Percentiles rank a stretch among this genome's conserved stretches.
These are phyloP conservation scores for Musca domestica DNA, from an alignment of 1,140 invertebrate genomes.

Conservation along the genomic window DNA sequence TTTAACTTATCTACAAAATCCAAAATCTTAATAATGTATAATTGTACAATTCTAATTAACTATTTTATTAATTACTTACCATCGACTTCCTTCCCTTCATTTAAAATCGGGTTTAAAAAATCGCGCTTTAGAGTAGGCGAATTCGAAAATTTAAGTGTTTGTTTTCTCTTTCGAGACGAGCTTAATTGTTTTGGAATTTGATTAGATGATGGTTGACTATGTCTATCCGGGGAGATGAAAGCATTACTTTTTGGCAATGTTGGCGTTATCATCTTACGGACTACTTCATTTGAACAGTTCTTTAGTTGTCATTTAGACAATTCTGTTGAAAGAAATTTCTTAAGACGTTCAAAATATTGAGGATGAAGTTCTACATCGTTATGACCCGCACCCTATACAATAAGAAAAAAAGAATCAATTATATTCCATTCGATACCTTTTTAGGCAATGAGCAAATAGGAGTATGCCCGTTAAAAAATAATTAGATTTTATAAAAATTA, in stretches of 20 bases:
- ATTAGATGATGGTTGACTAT: conserved; percentile 18
- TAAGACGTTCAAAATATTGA: conserved; percentile 95
- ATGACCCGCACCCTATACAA: conserved; percentile 86
- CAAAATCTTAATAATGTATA: no score
- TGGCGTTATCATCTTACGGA: conserved; percentile 45
- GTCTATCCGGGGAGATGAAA: conserved; percentile 30
- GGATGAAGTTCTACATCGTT: conserved; percentile 98
- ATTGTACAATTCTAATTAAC: no score
- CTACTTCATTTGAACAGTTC: conserved; percentile 43
- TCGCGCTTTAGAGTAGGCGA: background rate
- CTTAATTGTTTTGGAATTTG: conserved; percentile 25
- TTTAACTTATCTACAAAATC: no score
- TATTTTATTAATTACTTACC: no score
- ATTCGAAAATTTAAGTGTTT: no score
- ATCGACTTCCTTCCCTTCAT: conserved; percentile 23
- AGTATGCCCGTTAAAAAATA: no score
- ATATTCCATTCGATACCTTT: no score
- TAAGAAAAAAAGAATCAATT: no score
- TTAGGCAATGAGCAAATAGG: no score
- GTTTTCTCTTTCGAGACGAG: no score
- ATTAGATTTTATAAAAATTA: no score
- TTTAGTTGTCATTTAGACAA: conserved; percentile 90
- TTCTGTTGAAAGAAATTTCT: conserved; percentile 95
- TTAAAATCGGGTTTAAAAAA: background rate
- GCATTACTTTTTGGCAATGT: conserved; percentile 48